Conservation (phyloP, 2,113 vertebrate genomes). For the Brachirus orientalis region DNA sequence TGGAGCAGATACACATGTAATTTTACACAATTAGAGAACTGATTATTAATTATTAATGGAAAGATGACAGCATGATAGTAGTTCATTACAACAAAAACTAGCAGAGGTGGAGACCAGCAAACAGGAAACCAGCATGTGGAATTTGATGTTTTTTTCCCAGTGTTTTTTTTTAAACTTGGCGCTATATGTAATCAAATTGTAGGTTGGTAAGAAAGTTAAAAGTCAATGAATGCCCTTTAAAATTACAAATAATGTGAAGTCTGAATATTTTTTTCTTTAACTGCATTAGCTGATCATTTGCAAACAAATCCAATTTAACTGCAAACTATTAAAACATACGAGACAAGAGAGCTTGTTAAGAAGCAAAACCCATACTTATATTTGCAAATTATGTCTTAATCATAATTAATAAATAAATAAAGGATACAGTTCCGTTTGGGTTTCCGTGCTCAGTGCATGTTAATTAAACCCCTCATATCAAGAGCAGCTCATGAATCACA, state of each 20-base stretch:
- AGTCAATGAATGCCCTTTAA: too few species aligned
- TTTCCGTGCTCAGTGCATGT: constrained; percentile 17
- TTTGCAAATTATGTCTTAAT: constrained; percentile 6
- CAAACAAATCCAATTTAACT: constrained; percentile 6
- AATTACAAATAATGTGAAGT: too few species aligned
- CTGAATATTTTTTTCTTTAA: not conserved
- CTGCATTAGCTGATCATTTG: not conserved
- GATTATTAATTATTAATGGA: too few species aligned
- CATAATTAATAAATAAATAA: not conserved
- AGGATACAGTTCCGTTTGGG: not conserved
- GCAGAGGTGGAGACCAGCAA: not conserved
- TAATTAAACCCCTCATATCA: constrained; percentile 27
- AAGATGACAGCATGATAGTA: too few species aligned
- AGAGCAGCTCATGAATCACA: constrained; percentile 55
- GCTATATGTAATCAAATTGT: too few species aligned
- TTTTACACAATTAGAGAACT: too few species aligned
- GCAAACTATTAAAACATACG: not conserved
- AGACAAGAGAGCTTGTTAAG: not conserved
- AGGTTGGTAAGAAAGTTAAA: too few species aligned
- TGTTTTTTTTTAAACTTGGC: too few species aligned
- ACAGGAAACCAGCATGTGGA: not conserved
- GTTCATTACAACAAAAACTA: not conserved
- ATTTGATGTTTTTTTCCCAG: too few species aligned
- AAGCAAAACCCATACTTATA: not conserved
- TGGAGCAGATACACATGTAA: too few species aligned